phyloP scores from a whole-genome alignment of 2,113 vertebrate genomes.

The Cacatua alba region DNA sequence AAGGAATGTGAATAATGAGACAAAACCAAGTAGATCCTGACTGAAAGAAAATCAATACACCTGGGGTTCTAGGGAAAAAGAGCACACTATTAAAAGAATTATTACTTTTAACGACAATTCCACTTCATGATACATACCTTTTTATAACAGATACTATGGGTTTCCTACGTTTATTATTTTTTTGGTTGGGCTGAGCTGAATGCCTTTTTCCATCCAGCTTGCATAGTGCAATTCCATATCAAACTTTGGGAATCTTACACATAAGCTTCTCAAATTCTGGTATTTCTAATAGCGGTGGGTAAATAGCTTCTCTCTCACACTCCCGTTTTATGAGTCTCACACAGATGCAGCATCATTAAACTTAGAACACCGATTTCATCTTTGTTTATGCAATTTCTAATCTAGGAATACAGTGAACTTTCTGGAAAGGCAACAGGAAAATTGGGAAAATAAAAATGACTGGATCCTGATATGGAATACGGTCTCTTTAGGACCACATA shows the following conservation, averaged over 20 bases:
- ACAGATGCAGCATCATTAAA: background rate
- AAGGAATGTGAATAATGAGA: slow-evolving; percentile 23
- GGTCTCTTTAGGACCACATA: background rate
- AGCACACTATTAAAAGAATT: background rate
- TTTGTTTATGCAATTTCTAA: slow-evolving; percentile 8
- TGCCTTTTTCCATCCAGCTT: background rate
- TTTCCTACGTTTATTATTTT: background rate
- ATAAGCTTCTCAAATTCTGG: background rate
- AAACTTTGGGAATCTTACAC: background rate
- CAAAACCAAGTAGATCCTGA: slow-evolving; percentile 17
- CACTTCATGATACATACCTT: background rate
- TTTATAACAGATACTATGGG: background rate
- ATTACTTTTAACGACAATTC: background rate
- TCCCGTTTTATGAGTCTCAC: background rate
- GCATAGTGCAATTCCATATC: background rate
- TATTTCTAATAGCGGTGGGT: background rate
- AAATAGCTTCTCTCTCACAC: background rate
- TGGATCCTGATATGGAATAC: background rate
- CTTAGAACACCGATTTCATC: background rate
- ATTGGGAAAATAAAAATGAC: background rate
- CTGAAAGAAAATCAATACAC: slow-evolving; percentile 46
- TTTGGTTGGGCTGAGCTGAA: background rate
- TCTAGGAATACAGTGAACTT: background rate
- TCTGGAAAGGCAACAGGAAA: background rate
- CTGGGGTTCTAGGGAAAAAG: background rate